These are phyloP conservation scores for Molossus alvarezi DNA, from an alignment of 2,797 vertebrate species.

Conservation along the genomic window DNA sequence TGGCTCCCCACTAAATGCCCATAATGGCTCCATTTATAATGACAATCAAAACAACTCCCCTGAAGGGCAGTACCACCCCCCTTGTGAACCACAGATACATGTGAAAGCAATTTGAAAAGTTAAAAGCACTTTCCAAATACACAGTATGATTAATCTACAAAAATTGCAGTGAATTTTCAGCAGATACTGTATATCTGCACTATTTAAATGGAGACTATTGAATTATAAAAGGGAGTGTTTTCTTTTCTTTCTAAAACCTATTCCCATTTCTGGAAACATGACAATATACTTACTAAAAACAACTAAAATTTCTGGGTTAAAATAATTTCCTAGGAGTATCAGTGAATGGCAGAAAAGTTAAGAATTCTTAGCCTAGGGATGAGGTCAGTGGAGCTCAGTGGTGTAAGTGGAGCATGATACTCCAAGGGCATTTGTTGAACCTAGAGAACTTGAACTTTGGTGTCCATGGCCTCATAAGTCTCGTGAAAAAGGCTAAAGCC, in stretches of 20 bases:
- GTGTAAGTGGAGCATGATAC: background rate
- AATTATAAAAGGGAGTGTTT: conserved; percentile 44
- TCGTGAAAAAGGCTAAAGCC: background rate
- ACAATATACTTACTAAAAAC: conserved; percentile 58
- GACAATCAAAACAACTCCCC: conserved; percentile 64
- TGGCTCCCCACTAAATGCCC: background rate
- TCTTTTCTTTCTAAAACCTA: conserved; percentile 39
- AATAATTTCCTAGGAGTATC: conserved; percentile 41
- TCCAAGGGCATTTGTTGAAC: background rate
- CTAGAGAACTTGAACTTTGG: conserved; percentile 36
- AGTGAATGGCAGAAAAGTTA: background rate
- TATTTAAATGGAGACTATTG: conserved; percentile 26
- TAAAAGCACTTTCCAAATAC: conserved; percentile 71
- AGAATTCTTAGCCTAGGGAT: background rate
- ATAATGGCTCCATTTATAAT: background rate
- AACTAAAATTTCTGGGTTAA: conserved; percentile 49
- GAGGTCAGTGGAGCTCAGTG: background rate
- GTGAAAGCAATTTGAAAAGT: conserved; percentile 78
- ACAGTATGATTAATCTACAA: conserved; percentile 44
- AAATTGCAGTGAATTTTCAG: background rate
- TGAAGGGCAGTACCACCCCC: conserved; percentile 7
- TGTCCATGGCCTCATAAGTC: background rate
- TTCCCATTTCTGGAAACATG: conserved; percentile 48
- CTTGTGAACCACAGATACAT: conserved; percentile 66
- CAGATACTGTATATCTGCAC: background rate